These are phyloP conservation scores for Dynastes grantii DNA, from an alignment of 2,888 invertebrate species.

Conservation along the genomic window DNA sequence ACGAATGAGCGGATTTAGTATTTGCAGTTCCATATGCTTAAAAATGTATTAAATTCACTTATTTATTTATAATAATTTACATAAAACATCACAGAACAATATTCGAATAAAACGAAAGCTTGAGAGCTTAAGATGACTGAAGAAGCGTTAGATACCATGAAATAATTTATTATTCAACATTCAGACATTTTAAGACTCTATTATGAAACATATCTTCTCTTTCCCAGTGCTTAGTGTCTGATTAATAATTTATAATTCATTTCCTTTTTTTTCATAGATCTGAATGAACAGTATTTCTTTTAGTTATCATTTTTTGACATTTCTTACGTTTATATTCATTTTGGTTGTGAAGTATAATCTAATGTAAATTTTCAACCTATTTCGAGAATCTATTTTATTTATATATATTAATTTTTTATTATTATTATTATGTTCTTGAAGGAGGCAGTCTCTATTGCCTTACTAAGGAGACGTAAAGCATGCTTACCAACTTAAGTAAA, in stretches of 20 bases:
- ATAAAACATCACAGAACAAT: background rate
- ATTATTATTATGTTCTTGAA: slow-evolving; percentile 5
- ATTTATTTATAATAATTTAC: background rate
- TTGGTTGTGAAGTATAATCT: slow-evolving; percentile 24
- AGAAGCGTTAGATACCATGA: background rate
- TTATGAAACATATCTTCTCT: background rate
- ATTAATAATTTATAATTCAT: background rate
- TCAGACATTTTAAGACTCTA: background rate
- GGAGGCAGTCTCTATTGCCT: slow-evolving; percentile 18
- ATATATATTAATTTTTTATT: background rate
- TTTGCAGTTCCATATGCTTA: too few species aligned
- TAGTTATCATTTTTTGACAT: background rate
- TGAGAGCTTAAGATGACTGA: slow-evolving; percentile 8
- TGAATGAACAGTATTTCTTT: background rate
- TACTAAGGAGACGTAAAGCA: slow-evolving; percentile 35
- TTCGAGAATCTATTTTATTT: slow-evolving; percentile 20
- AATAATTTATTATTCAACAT: background rate
- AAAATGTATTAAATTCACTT: background rate
- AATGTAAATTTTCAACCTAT: background rate
- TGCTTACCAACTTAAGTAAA: slow-evolving; percentile 13
- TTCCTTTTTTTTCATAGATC: background rate
- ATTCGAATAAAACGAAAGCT: background rate
- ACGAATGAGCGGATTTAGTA: too few species aligned
- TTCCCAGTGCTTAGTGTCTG: background rate
- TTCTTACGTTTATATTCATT: background rate